Evolutionary conservation across 2,888 invertebrate species (phyloP).

Genomic region (Drosophila borealis): DNA sequence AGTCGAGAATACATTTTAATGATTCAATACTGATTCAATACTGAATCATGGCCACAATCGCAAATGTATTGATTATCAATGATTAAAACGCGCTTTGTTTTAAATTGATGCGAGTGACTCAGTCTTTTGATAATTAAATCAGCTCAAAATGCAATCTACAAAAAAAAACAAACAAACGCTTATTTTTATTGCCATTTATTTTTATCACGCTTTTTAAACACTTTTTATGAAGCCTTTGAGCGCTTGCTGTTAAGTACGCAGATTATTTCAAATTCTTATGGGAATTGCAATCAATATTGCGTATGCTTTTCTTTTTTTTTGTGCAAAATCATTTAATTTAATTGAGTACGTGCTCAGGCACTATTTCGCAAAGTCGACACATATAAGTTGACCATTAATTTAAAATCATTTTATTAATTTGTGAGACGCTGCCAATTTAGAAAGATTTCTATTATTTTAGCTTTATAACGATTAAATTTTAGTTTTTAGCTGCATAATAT

Average conservation of each 20-base stretch:
- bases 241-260: not conserved
- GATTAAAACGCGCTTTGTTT: constrained; percentile 9
- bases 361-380: not conserved
- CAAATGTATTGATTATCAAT: constrained; percentile 21
- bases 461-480: too few relatives aligned
- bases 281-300: not conserved
- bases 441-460: too few relatives aligned
- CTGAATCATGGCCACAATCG: constrained; percentile 23
- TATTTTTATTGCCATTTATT: constrained; percentile 1
- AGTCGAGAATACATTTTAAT: too few relatives aligned
- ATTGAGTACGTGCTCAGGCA: not conserved
- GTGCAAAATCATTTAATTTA: constrained; percentile 1
- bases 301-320: not conserved
- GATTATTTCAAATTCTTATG: not conserved
- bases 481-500: too few relatives aligned
- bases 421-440: not conserved
- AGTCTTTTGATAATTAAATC: not conserved
- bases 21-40: not conserved
- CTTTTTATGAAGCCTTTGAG: not conserved
- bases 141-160: not conserved
- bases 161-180: not conserved
- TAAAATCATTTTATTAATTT: not conserved
- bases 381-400: not conserved
- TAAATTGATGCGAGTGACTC: constrained; percentile 1
- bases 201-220: not conserved